A percentile compares a stretch with the other conserved stretches of the same genome.
Evolutionary conservation across 2,797 vertebrate species (phyloP).

Genomic region (Sebastes elongatus): DNA sequence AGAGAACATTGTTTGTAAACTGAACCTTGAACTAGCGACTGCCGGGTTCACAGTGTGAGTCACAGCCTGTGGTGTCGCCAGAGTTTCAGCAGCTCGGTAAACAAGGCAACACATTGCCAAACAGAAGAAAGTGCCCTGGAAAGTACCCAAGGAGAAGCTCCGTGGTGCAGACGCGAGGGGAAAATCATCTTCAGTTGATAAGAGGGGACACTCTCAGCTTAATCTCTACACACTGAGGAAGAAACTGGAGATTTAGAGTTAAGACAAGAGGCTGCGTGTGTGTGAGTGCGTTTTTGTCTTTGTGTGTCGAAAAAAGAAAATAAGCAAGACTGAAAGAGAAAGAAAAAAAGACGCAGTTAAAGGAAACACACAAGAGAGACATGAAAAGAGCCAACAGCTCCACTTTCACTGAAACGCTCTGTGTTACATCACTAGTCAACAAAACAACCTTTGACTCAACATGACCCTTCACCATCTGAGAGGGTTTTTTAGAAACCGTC

Average conservation of each 20-base stretch:
- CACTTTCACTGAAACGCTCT: not conserved
- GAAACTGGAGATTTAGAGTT: constrained; percentile 28
- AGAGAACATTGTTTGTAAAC: constrained; percentile 74
- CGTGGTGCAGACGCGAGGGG: not conserved
- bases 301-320: not conserved
- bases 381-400: not conserved
- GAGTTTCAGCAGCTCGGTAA: constrained; percentile 49
- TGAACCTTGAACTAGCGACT: constrained; percentile 66
- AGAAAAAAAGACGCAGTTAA: not conserved
- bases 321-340: not conserved
- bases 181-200: constrained; percentile 52
- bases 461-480: constrained; percentile 8
- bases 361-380: constrained; percentile 17
- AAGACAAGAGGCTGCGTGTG: not conserved
- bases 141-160: constrained; percentile 75
- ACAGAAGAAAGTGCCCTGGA: constrained; percentile 75
- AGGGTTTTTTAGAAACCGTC: constrained; percentile 9
- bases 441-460: constrained; percentile 26
- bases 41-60: constrained; percentile 66
- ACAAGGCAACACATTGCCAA: constrained; percentile 52
- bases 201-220: constrained; percentile 16
- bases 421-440: constrained; percentile 17
- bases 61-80: constrained; percentile 58
- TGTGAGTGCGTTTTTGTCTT: constrained; percentile 1
- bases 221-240: constrained; percentile 1